A percentile compares a stretch with the other conserved stretches of the same genome.
Conservation (phyloP, 2,113 vertebrate genomes). For the Tupaia chinensis region DNA sequence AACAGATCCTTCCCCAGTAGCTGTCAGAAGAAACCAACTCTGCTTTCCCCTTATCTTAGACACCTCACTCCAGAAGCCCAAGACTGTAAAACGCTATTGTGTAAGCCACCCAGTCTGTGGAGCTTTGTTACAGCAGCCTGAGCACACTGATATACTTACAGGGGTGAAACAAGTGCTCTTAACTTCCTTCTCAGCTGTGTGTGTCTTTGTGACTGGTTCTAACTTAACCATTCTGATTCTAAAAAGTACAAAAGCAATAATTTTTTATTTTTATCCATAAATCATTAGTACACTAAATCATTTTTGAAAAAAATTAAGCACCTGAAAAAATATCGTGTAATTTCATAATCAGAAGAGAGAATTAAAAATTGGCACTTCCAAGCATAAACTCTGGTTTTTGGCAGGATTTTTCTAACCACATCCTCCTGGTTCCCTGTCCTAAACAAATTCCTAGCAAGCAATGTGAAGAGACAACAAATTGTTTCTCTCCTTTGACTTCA, state of each 20-base stretch:
- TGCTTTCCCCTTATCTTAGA: background rate
- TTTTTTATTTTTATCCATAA: conserved; percentile 3
- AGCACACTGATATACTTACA: background rate
- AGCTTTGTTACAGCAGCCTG: background rate
- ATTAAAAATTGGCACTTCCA: conserved; percentile 1
- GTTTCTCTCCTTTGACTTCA: background rate
- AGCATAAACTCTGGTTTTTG: background rate
- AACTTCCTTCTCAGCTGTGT: background rate
- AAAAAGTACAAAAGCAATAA: conserved; percentile 33
- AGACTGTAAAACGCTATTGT: background rate
- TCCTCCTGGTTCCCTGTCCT: background rate
- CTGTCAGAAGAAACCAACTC: background rate
- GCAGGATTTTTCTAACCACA: background rate
- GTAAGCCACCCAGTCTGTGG: background rate
- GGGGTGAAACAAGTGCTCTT: background rate
- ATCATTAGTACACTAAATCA: background rate
- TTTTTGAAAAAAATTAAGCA: conserved; percentile 43
- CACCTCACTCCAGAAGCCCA: background rate
- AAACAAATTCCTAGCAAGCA: conserved; percentile 26
- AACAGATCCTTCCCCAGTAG: background rate
- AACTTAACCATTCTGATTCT: conserved; percentile 6
- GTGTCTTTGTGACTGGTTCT: background rate
- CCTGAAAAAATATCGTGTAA: background rate
- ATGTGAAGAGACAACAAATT: background rate
- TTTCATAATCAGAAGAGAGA: background rate